Evolutionary conservation across 2,113 vertebrate species (phyloP).

Genomic region (Odocoileus hemionus): DNA sequence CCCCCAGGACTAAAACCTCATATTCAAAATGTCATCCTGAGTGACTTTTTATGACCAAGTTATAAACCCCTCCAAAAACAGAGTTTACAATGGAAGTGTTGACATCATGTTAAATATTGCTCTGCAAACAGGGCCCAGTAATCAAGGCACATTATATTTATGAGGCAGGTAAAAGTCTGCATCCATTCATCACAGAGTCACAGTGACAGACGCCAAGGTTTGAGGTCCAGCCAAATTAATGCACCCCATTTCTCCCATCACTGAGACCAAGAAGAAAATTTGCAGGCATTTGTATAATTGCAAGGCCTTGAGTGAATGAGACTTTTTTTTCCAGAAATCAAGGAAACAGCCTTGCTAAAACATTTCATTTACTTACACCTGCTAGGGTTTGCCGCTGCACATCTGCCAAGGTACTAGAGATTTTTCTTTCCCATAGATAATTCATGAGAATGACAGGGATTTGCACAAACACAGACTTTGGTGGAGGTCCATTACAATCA

Average conservation of each 20-base stretch:
- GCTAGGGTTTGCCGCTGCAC: constrained; percentile 24
- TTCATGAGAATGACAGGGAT: constrained; percentile 56
- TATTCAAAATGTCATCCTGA: constrained; percentile 79
- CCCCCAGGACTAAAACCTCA: constrained; percentile 64
- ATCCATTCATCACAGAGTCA: constrained; percentile 81
- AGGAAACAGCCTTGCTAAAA: constrained; percentile 62
- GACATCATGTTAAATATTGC: constrained; percentile 81
- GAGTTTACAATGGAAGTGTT: constrained; percentile 82
- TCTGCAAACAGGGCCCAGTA: constrained; percentile 74
- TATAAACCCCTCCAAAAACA: constrained; percentile 80
- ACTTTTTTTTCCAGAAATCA: constrained; percentile 68
- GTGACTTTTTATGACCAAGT: constrained; percentile 81
- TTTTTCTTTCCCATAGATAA: constrained; percentile 22
- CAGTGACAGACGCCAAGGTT: constrained; percentile 80
- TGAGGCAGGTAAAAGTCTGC: constrained; percentile 83
- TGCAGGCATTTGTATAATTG: constrained; percentile 68
- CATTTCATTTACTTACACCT: constrained; percentile 51
- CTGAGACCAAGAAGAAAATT: constrained; percentile 65
- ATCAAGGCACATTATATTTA: constrained; percentile 83
- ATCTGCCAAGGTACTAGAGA: background rate
- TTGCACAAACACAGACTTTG: constrained; percentile 37
- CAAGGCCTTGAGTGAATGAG: constrained; percentile 17
- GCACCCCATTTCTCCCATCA: constrained; percentile 74
- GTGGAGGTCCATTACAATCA: constrained; percentile 44
- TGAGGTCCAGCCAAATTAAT: constrained; percentile 77